phyloP scores from a whole-genome alignment of 2,888 invertebrate genomes.

The Ochropleura plecta region DNA sequence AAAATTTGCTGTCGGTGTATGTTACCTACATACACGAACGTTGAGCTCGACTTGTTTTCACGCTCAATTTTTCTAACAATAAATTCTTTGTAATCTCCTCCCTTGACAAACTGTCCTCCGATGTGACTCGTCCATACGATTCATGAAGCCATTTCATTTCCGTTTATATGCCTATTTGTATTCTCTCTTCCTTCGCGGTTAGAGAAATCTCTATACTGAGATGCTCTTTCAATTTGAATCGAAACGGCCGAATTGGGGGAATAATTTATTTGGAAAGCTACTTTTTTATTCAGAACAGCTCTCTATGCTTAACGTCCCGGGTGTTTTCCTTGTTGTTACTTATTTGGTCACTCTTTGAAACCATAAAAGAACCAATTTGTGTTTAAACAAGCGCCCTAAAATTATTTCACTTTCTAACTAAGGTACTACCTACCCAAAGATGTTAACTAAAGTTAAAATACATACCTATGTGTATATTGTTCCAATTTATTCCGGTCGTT shows the following conservation, averaged over 20 bases:
- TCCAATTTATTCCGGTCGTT: slow-evolving; percentile 68
- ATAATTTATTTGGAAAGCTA: slow-evolving; percentile 87
- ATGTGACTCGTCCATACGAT: slow-evolving; percentile 82
- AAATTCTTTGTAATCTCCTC: slow-evolving; percentile 73
- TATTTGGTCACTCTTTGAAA: slow-evolving; percentile 62
- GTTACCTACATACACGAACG: slow-evolving; percentile 41
- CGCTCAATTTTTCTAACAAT: slow-evolving; percentile 63
- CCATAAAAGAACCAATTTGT: slow-evolving; percentile 22
- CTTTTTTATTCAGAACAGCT: slow-evolving; percentile 83
- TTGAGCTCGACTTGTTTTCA: slow-evolving; percentile 48
- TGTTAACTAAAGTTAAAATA: slow-evolving; percentile 64
- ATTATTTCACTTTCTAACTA: slow-evolving; percentile 56
- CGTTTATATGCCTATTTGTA: slow-evolving; percentile 88
- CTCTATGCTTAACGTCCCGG: slow-evolving; percentile 78
- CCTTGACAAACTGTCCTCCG: slow-evolving; percentile 76
- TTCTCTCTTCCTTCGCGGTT: slow-evolving; percentile 85
- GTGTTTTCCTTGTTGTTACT: slow-evolving; percentile 76
- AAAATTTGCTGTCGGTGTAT: slow-evolving; percentile 13
- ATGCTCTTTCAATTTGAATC: slow-evolving; percentile 89
- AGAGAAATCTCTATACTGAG: slow-evolving; percentile 87
- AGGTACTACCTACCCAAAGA: slow-evolving; percentile 52
- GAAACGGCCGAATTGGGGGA: slow-evolving; percentile 87
- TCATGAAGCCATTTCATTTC: slow-evolving; percentile 86
- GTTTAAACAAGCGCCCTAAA: slow-evolving; percentile 38
- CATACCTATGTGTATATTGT: slow-evolving; percentile 60